Evolutionary conservation across 2,113 vertebrate genomes (phyloP), one percentile per base, ranked within the genome.

Genomic region (Asarcornis scutulata): DNA sequence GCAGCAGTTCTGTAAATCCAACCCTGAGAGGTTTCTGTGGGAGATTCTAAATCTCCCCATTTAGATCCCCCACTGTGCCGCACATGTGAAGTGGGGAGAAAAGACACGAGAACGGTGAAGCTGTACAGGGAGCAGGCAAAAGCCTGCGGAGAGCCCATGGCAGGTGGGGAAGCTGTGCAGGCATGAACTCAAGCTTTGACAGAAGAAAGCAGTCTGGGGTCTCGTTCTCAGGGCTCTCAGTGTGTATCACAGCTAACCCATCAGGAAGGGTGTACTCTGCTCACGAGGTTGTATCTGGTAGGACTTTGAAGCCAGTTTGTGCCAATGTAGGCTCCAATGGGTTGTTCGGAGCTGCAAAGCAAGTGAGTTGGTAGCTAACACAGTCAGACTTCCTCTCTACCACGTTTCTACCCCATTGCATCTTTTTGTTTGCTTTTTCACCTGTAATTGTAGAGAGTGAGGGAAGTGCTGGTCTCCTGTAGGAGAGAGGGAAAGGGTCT

Each of bases 311-410:
- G 67, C 12, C 59, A 11, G 17, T 75, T 86, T 60, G n/a, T 38
- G 42, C 13, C 36, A 11, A 3, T 8, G 21, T 1, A 32, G n/a
- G 17, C 16, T 21, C 6, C n/a, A 22, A 9, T 0, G 4, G n/a
- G 32, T 77, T 86, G 52, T 32, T 36, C 7, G 6, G 32, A 68
- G 42, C n/a, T 68, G 38, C 60, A 68, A 68, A 81, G 32, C 56
- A 22, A 42, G 42, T 29, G 11, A 62, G 52, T 29, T 31, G 29
- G 17, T 38, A 9, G 58, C 50, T 31, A 79, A 68, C 1, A 3
- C 9, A 4, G 18, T 52, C 62, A 60, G n/a, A 10, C n/a, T 62
- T 69, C 29, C 40, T 56, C 40, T 87, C 56, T 38, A 9, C 27
- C 8, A 13, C 3, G 0, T 81, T 71, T 87, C 27, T 59, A 42